Percentiles rank a stretch among this genome's conserved stretches.
These are phyloP conservation scores for Balearica regulorum DNA, from an alignment of 2,797 vertebrate species.

Conservation along the genomic window DNA sequence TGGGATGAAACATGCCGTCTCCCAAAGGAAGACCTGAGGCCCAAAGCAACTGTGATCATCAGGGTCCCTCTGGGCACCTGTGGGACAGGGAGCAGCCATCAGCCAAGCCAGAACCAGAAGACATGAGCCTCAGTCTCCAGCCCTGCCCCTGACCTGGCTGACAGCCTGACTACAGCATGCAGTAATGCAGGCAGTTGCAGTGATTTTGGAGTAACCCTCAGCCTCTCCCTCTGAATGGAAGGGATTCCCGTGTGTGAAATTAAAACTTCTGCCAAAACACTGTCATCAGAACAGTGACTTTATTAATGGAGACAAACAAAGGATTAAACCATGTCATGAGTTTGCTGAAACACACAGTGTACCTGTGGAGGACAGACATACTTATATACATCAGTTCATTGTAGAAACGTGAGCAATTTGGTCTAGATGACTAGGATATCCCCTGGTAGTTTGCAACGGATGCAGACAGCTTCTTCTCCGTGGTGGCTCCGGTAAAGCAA, in stretches of 20 bases:
- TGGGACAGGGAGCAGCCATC: background rate
- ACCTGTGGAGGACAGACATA: conserved; percentile 3
- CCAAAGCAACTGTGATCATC: accelerated
- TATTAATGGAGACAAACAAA: conserved; percentile 50
- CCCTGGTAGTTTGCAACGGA: conserved; percentile 8
- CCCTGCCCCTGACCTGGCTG: too few species aligned
- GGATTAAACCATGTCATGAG: background rate
- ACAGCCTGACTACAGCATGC: accelerated
- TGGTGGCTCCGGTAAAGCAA: background rate
- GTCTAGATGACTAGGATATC: conserved; percentile 24
- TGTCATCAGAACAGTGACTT: conserved; percentile 34
- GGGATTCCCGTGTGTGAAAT: accelerated
- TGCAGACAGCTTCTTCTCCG: background rate
- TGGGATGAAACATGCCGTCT: accelerated
- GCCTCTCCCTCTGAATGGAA: background rate
- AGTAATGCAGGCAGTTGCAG: too few species aligned
- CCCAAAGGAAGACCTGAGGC: background rate
- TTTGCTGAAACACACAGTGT: background rate
- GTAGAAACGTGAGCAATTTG: conserved; percentile 12
- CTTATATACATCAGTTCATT: conserved; percentile 21
- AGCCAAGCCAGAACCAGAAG: background rate
- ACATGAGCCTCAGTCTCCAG: background rate
- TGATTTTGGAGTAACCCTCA: background rate
- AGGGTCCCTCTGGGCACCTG: accelerated
- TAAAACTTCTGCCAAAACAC: background rate